phyloP scores from a whole-genome alignment of 2,113 vertebrate species.

The Scalopus aquaticus region DNA sequence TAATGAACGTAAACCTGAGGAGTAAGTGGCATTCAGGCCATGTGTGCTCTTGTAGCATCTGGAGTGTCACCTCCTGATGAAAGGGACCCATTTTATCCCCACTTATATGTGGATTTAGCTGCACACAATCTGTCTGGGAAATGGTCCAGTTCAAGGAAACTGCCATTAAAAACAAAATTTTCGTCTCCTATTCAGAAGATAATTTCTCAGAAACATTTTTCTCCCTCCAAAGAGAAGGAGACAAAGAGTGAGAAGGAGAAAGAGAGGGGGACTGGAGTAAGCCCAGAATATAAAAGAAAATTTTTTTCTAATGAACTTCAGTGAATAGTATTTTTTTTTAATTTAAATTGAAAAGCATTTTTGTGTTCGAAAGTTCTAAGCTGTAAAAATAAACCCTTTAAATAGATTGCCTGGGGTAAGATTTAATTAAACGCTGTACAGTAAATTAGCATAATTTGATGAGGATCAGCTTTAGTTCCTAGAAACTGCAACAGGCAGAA shows the following conservation, averaged over 20 bases:
- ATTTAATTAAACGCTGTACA: constrained; percentile 75
- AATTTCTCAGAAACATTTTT: constrained; percentile 32
- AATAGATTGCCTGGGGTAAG: constrained; percentile 68
- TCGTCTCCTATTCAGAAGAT: not conserved
- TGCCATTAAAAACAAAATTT: not conserved
- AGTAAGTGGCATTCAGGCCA: constrained; percentile 53
- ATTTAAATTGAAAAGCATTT: constrained; percentile 73
- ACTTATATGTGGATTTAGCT: constrained; percentile 39
- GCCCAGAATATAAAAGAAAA: not conserved
- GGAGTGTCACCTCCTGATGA: constrained; percentile 31
- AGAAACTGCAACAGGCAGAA: constrained; percentile 62
- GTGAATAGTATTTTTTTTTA: constrained; percentile 1
- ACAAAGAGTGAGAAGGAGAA: not conserved
- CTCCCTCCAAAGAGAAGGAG: not conserved
- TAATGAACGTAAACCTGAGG: constrained; percentile 69
- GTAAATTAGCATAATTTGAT: constrained; percentile 78
- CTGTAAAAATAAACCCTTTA: constrained; percentile 69
- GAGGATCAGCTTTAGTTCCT: constrained; percentile 71
- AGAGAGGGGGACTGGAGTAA: not conserved
- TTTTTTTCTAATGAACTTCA: constrained; percentile 49
- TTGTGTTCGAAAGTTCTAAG: constrained; percentile 71
- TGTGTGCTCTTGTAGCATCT: not conserved
- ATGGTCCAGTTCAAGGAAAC: constrained; percentile 34
- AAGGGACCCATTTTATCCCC: not conserved
- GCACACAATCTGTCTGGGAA: constrained; percentile 46